Evolutionary conservation across 2,888 invertebrate species (phyloP).

Genomic region (Orgyia antiqua): DNA sequence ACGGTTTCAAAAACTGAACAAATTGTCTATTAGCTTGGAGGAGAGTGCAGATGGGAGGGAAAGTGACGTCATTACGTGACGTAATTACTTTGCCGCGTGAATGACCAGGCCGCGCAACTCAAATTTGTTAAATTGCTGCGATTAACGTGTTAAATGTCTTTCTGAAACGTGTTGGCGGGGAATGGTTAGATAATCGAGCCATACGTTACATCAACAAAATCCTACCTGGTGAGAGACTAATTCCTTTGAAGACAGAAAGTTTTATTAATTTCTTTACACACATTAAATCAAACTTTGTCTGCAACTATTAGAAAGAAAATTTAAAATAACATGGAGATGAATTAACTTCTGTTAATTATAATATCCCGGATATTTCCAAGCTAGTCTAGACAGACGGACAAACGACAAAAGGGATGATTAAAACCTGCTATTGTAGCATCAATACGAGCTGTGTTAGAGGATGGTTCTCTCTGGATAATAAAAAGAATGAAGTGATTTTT

Average conservation of each 20-base stretch:
- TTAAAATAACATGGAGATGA: too few relatives aligned
- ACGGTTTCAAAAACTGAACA: constrained; percentile 54
- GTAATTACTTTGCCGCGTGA: constrained; percentile 76
- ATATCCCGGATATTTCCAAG: constrained; percentile 47
- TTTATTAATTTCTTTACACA: too few relatives aligned
- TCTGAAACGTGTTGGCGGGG: constrained; percentile 45
- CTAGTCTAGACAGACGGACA: constrained; percentile 60
- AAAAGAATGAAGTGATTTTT: too few relatives aligned
- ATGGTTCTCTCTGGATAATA: constrained; percentile 25
- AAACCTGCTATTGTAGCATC: constrained; percentile 61
- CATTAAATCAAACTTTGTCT: too few relatives aligned
- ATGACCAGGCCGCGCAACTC: constrained; percentile 53
- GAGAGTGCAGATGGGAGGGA: constrained; percentile 44
- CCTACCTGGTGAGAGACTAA: too few relatives aligned
- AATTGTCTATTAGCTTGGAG: constrained; percentile 66
- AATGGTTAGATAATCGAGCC: too few relatives aligned
- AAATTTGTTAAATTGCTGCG: constrained; percentile 67
- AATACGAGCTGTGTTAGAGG: constrained; percentile 29
- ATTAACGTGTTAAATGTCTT: constrained; percentile 73
- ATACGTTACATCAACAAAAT: too few relatives aligned
- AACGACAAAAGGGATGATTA: constrained; percentile 69
- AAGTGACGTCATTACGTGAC: constrained; percentile 73
- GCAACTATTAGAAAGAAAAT: too few relatives aligned
- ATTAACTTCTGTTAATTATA: constrained; percentile 29
- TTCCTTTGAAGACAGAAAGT: too few relatives aligned